A percentile compares a stretch with the other conserved stretches of the same genome.
These are phyloP conservation scores for Heliconius melpomene DNA, from an alignment of 1,140 invertebrate species.

Conservation along the genomic window DNA sequence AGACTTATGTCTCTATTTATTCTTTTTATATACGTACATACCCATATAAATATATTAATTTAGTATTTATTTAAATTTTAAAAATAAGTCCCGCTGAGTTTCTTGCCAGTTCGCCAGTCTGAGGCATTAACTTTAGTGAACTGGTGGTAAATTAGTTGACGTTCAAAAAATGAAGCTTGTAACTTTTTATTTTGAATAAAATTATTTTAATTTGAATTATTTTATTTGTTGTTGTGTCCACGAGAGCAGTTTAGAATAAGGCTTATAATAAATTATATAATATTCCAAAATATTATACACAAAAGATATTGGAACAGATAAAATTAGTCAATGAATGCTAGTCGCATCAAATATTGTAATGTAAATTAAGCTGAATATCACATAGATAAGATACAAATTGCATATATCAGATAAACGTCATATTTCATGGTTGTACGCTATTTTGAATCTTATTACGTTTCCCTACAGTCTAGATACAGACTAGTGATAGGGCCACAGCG, in stretches of 20 bases:
- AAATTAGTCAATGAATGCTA: neutral
- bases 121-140: no score
- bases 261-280: neutral
- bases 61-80: neutral
- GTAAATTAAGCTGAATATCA: conserved; percentile 1
- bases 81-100: no score
- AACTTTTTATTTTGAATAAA: no score
- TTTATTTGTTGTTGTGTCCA: neutral
- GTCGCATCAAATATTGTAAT: neutral
- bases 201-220: neutral
- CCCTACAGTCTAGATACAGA: neutral
- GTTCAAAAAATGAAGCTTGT: no score
- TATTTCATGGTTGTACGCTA: neutral
- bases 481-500: neutral
- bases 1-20: neutral
- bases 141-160: no score
- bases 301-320: neutral
- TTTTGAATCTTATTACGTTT: neutral
- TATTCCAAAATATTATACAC: neutral
- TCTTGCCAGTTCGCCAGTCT: no score
- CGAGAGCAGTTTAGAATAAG: no score
- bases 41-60: neutral
- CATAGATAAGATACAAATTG: conserved; percentile 7
- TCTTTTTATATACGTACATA: neutral
- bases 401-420: neutral